These are phyloP conservation scores for human DNA, from an alignment of 2,113 vertebrate genomes.

Conservation along the genomic window DNA sequence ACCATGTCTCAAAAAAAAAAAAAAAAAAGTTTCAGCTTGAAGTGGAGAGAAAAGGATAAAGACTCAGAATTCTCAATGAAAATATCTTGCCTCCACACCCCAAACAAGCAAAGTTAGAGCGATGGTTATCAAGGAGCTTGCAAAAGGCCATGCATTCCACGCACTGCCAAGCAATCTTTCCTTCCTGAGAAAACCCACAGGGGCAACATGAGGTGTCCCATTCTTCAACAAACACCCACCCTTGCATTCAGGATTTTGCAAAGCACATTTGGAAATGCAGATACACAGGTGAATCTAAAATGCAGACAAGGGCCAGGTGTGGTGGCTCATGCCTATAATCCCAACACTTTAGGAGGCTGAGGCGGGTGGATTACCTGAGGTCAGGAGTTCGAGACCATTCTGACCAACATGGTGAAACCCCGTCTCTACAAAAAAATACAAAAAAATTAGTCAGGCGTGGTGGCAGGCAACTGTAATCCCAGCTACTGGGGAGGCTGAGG, in stretches of 20 bases:
- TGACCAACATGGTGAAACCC: too few species aligned
- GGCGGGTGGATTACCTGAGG: too few species aligned
- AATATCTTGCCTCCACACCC: not conserved
- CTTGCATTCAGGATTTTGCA: not conserved
- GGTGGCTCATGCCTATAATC: too few species aligned
- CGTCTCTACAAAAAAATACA: too few species aligned
- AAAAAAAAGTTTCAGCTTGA: slow-evolving; percentile 17
- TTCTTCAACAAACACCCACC: not conserved
- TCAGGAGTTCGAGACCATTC: too few species aligned
- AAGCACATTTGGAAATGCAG: not conserved
- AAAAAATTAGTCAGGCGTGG: too few species aligned
- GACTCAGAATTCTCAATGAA: not conserved
- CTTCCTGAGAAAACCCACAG: not conserved
- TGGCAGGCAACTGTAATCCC: too few species aligned
- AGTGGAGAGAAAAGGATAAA: not conserved
- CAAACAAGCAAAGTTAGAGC: not conserved
- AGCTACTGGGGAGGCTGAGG: too few species aligned
- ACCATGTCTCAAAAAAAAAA: not conserved
- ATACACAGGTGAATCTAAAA: not conserved
- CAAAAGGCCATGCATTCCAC: not conserved
- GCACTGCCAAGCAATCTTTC: not conserved
- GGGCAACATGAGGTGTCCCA: not conserved
- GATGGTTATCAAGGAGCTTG: not conserved
- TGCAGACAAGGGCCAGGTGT: not conserved
- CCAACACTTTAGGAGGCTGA: too few species aligned